These are phyloP conservation scores for Setophaga coronata DNA, from an alignment of 2,113 vertebrate genomes.

Conservation along the genomic window DNA sequence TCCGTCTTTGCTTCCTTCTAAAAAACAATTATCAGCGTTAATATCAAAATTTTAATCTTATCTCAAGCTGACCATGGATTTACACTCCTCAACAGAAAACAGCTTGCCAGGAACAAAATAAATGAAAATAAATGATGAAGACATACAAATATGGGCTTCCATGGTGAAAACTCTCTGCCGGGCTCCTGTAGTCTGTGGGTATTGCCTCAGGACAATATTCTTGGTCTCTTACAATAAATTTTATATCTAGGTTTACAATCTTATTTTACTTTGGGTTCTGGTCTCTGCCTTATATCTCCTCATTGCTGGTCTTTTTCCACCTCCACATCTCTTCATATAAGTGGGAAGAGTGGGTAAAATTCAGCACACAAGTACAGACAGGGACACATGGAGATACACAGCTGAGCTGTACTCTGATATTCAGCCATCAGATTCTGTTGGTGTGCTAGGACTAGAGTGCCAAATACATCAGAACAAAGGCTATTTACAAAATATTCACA, in stretches of 20 bases:
- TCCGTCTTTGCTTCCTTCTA: neutral
- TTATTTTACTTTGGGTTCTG: neutral
- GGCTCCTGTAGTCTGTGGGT: neutral
- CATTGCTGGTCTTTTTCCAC: neutral
- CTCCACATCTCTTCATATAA: neutral
- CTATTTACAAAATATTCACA: neutral
- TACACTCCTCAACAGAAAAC: neutral
- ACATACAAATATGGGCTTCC: neutral
- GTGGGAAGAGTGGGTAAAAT: neutral
- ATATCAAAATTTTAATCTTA: neutral
- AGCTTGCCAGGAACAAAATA: neutral
- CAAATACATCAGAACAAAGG: neutral
- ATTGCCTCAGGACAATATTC: neutral
- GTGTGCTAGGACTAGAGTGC: neutral
- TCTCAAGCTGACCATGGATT: neutral
- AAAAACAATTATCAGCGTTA: neutral
- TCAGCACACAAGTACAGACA: neutral
- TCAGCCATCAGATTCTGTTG: neutral
- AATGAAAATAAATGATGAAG: neutral
- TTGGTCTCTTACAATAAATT: neutral
- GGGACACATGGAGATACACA: neutral
- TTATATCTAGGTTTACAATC: neutral
- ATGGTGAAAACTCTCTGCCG: neutral
- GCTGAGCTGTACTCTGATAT: neutral
- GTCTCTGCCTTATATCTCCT: neutral